These are phyloP conservation scores for Antheraea yamamai DNA, from an alignment of 2,888 invertebrate genomes.

Conservation along the genomic window DNA sequence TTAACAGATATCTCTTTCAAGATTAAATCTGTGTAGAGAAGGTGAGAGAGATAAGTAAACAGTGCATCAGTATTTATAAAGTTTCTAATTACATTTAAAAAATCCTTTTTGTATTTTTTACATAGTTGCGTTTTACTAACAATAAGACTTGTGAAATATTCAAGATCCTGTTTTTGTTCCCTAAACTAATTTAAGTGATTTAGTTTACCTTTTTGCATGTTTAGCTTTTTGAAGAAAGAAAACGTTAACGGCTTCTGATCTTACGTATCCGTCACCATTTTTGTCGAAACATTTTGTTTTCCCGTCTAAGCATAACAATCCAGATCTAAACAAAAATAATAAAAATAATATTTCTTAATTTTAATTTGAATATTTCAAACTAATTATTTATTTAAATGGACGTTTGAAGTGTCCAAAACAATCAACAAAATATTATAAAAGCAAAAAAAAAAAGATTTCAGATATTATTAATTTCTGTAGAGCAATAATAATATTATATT, in stretches of 20 bases:
- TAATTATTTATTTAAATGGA: background rate
- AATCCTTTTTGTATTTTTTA: too few relatives aligned
- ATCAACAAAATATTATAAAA: background rate
- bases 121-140: too few relatives aligned
- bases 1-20: too few relatives aligned
- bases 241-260: constrained; percentile 85
- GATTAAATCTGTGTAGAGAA: too few relatives aligned
- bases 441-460: background rate
- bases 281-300: constrained; percentile 91
- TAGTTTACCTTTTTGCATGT: constrained; percentile 33
- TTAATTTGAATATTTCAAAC: too few relatives aligned
- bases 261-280: constrained; percentile 85
- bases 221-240: constrained; percentile 81
- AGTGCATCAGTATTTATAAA: too few relatives aligned
- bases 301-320: constrained; percentile 78
- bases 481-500: background rate
- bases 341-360: too few relatives aligned
- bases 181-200: background rate
- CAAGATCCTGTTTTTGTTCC: too few relatives aligned
- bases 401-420: background rate
- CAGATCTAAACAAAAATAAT: background rate
- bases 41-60: too few relatives aligned
- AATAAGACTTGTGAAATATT: too few relatives aligned
- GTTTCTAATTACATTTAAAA: too few relatives aligned
- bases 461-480: background rate